These are phyloP conservation scores for Athene cunicularia DNA, from an alignment of 2,113 vertebrate genomes.

Conservation along the genomic window DNA sequence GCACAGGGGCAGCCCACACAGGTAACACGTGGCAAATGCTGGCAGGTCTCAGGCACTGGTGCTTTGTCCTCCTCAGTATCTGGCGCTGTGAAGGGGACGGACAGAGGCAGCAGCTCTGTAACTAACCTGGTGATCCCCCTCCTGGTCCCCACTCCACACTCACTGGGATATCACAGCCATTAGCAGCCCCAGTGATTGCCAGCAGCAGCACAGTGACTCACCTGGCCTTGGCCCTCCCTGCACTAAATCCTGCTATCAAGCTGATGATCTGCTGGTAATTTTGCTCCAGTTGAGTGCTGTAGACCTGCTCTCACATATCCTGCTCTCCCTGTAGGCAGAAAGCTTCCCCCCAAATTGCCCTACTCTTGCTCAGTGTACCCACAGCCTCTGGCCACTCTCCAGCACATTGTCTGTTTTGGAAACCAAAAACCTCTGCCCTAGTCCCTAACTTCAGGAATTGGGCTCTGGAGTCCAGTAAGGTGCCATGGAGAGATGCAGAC, in stretches of 20 bases:
- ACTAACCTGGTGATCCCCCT: neutral
- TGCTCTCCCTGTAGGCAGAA: constrained; percentile 60
- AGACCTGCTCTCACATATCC: constrained; percentile 53
- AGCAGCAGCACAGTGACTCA: constrained; percentile 10
- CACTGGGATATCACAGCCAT: neutral
- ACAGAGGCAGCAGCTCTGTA: neutral
- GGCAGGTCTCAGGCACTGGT: accelerated
- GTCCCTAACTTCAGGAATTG: constrained; percentile 34
- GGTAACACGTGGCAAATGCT: neutral
- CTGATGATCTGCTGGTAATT: constrained; percentile 53
- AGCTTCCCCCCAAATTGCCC: constrained; percentile 57
- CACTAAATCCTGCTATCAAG: constrained; percentile 15
- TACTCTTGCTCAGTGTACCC: neutral
- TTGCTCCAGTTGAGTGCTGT: constrained; percentile 24
- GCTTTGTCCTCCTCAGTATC: neutral
- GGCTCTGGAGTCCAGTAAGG: neutral
- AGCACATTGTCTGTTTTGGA: constrained; percentile 38
- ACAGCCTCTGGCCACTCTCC: constrained; percentile 53
- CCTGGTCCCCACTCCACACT: neutral
- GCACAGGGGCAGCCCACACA: accelerated
- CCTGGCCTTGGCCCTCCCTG: neutral
- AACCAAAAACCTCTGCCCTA: constrained; percentile 56
- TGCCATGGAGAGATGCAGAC: neutral
- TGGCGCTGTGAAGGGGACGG: neutral
- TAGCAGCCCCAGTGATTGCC: constrained; percentile 1